Evolutionary conservation across 2,888 invertebrate species (phyloP).

Genomic region (Cheilosia pagana): DNA sequence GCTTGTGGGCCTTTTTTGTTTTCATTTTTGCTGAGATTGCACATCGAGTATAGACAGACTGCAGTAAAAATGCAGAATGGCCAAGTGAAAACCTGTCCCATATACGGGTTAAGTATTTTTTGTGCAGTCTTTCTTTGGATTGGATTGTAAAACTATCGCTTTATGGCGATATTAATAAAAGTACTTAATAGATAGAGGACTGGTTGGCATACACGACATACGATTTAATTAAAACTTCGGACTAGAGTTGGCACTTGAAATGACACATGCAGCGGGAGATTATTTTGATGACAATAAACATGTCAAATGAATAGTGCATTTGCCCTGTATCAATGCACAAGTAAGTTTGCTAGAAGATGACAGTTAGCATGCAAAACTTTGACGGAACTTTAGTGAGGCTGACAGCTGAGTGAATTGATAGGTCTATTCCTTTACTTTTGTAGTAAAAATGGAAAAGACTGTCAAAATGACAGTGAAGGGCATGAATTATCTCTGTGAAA

Average conservation of each 20-base stretch:
- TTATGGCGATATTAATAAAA: neutral
- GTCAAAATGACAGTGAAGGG: too few species aligned
- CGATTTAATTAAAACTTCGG: constrained; percentile 9
- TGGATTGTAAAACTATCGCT: neutral
- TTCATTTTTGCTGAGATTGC: constrained; percentile 30
- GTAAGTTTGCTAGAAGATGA: too few species aligned
- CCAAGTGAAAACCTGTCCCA: constrained; percentile 57
- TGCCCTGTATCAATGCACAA: too few species aligned
- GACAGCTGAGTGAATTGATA: too few species aligned
- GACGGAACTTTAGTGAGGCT: too few species aligned
- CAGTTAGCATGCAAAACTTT: too few species aligned
- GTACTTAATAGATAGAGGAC: neutral
- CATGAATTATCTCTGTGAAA: too few species aligned
- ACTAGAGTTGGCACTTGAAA: constrained; percentile 4
- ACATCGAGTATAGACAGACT: constrained; percentile 23
- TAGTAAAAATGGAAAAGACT: too few species aligned
- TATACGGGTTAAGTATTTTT: constrained; percentile 57
- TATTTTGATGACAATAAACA: too few species aligned
- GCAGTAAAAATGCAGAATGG: constrained; percentile 38
- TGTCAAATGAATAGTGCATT: too few species aligned
- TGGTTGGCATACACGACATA: neutral
- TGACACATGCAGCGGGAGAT: neutral
- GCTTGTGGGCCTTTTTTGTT: constrained; percentile 27
- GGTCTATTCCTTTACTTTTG: too few species aligned
- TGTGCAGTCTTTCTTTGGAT: constrained; percentile 17